Conservation (phyloP, 2,113 vertebrate genomes). For the Leucoraja erinaceus region DNA sequence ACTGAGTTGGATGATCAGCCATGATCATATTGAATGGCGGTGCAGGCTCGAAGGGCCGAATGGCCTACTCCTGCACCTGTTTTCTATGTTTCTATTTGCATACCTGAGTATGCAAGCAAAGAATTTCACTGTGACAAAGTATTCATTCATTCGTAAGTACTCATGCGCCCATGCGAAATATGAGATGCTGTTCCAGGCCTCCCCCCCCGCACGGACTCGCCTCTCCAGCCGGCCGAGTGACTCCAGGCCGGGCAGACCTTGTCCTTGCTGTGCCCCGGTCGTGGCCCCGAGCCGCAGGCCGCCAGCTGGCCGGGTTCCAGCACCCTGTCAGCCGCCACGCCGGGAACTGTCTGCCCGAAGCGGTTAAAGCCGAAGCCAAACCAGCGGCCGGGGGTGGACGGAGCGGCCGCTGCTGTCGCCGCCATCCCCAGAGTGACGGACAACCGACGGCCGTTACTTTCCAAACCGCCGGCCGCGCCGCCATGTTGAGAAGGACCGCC, state of each 20-base stretch:
- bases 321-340: neutral
- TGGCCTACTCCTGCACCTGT: too few relatives aligned
- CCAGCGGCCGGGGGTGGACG: slow-evolving; percentile 48
- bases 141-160: too few relatives aligned
- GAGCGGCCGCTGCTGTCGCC: neutral
- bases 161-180: too few relatives aligned
- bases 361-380: slow-evolving; percentile 73
- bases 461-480: too few relatives aligned
- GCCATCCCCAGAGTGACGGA: neutral
- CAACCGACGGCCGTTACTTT: neutral
- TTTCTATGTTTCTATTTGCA: too few relatives aligned
- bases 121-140: too few relatives aligned
- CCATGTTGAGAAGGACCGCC: too few relatives aligned
- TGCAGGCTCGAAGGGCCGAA: too few relatives aligned
- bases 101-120: too few relatives aligned
- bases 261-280: neutral
- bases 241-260: slow-evolving; percentile 56
- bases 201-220: neutral
- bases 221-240: slow-evolving; percentile 51
- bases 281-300: neutral
- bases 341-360: slow-evolving; percentile 59
- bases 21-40: too few relatives aligned
- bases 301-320: neutral
- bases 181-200: too few relatives aligned
- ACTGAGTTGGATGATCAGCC: too few relatives aligned